These are phyloP conservation scores for Eristalinus sepulchralis DNA, from an alignment of 2,888 invertebrate genomes.

Conservation along the genomic window DNA sequence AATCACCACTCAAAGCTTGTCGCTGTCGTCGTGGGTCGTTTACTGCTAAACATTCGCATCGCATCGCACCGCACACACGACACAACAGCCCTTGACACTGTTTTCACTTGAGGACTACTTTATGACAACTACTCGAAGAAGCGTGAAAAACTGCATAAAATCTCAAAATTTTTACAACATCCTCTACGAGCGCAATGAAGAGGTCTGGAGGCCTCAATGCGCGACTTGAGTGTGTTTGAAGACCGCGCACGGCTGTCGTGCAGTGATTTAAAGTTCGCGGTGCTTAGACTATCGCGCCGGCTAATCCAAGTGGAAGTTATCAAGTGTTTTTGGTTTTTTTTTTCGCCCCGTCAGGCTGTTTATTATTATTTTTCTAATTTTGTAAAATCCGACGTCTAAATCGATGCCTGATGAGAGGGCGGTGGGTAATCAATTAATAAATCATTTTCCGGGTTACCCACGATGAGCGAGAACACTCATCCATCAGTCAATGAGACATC, in stretches of 20 bases:
- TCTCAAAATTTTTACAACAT: conserved; percentile 55
- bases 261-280: neutral
- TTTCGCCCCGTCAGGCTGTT: neutral
- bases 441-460: neutral
- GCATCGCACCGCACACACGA: neutral
- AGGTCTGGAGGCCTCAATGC: conserved; percentile 42
- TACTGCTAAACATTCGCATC: neutral
- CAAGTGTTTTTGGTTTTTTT: neutral
- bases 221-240: conserved; percentile 44
- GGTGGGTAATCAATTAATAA: neutral
- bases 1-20: neutral
- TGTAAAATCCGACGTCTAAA: neutral
- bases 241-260: neutral
- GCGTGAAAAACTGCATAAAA: neutral
- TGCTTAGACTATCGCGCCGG: neutral
- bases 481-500: neutral
- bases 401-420: neutral
- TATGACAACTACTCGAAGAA: conserved; percentile 30
- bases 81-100: conserved; percentile 40
- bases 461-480: neutral
- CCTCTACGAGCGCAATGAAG: conserved; percentile 43
- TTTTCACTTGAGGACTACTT: conserved; percentile 33
- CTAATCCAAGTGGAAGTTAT: neutral
- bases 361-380: too few relatives aligned
- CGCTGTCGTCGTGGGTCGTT: neutral